Percentiles rank a stretch among this genome's conserved stretches.
These are phyloP conservation scores for Penaeus vannamei DNA, from an alignment of 1,140 invertebrate species.

Conservation along the genomic window DNA sequence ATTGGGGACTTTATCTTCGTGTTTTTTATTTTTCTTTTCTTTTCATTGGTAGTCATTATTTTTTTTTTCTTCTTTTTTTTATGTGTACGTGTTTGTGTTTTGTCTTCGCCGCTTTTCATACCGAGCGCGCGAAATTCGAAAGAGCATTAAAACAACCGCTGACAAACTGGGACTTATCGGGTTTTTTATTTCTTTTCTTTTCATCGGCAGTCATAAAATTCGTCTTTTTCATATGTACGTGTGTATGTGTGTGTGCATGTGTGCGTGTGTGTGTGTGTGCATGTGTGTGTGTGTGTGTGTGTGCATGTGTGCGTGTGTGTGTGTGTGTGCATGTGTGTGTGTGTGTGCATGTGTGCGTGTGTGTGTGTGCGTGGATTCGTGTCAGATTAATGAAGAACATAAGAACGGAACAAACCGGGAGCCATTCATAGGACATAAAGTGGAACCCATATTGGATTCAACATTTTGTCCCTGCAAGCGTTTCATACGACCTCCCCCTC, in stretches of 20 bases:
- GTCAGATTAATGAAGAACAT: conserved; percentile 3
- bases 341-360: conserved; percentile 32
- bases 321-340: conserved; percentile 40
- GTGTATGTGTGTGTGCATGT: background rate
- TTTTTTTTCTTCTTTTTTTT: background rate
- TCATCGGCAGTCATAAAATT: background rate
- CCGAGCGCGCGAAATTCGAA: too few relatives aligned
- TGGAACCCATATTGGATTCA: background rate
- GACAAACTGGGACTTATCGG: too few relatives aligned
- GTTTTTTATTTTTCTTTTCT: too few relatives aligned
- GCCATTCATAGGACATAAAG: background rate
- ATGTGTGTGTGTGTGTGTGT: conserved; percentile 40
- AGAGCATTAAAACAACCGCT: too few relatives aligned
- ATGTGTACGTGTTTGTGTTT: background rate
- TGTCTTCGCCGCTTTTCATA: too few relatives aligned
- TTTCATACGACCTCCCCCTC: background rate
- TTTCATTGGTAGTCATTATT: background rate
- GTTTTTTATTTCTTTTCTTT: too few relatives aligned
- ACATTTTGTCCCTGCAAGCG: background rate
- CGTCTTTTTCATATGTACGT: background rate
- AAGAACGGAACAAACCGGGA: background rate
- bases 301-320: conserved; percentile 37
- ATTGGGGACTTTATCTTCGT: too few relatives aligned
- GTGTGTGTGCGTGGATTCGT: conserved; percentile 29
- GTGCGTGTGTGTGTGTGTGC: conserved; percentile 34